phyloP scores from a whole-genome alignment of 2,797 vertebrate genomes.

The Muscicapa comitata region DNA sequence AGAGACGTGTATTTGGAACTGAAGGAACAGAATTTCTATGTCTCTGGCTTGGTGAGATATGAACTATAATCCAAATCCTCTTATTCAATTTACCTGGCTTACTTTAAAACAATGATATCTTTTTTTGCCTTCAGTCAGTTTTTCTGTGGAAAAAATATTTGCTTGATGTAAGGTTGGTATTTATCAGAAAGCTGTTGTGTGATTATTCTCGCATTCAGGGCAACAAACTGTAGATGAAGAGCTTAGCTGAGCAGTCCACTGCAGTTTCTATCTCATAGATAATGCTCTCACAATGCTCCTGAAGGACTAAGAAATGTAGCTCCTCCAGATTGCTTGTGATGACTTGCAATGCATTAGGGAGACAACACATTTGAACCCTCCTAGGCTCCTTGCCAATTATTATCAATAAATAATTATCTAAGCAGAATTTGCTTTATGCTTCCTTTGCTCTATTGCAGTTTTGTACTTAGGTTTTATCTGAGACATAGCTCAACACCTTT shows the following conservation, averaged over 20 bases:
- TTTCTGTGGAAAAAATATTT: background rate
- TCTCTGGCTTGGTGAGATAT: conserved; percentile 25
- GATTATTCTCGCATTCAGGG: background rate
- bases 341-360: background rate
- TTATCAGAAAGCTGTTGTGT: conserved; percentile 1
- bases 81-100: conserved; percentile 39
- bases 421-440: background rate
- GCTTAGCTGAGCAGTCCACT: background rate
- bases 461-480: background rate
- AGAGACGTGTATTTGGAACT: background rate
- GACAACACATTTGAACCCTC: background rate
- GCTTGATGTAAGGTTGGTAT: background rate
- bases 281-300: background rate
- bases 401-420: background rate
- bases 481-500: background rate
- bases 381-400: background rate
- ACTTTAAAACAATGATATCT: conserved; percentile 7
- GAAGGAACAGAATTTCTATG: conserved; percentile 34
- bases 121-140: conserved; percentile 20
- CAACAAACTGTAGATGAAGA: background rate
- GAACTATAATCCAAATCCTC: conserved; percentile 52
- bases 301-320: background rate
- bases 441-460: background rate
- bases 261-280: background rate
- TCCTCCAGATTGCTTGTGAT: background rate